Percentiles rank a stretch among this genome's conserved stretches.
Evolutionary conservation across 37 sponge, comb jelly and placozoan genomes (phyloP).

Genomic region (Spongilla lacustris): DNA sequence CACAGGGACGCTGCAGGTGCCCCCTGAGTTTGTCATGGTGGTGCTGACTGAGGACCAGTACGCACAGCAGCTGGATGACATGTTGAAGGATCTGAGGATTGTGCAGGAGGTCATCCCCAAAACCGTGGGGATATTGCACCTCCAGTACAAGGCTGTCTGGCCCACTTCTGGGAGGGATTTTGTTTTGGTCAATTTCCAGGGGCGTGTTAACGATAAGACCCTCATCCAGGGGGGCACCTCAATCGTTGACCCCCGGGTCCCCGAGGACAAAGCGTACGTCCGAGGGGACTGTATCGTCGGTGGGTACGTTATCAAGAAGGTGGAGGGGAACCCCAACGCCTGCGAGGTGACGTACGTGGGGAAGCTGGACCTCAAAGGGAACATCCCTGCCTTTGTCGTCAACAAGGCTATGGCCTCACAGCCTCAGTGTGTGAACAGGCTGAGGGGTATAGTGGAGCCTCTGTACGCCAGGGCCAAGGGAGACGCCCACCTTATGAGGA

Average conservation of each 20-base stretch:
- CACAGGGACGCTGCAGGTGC: slow-evolving; percentile 47
- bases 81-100: slow-evolving; percentile 60
- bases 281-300: slow-evolving; percentile 61
- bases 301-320: slow-evolving; percentile 61
- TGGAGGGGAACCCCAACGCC: slow-evolving; percentile 23
- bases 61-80: slow-evolving; percentile 33
- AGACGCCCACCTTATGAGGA: slow-evolving; percentile 31
- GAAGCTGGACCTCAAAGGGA: slow-evolving; percentile 78
- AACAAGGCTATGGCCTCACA: slow-evolving; percentile 74
- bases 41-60: slow-evolving; percentile 27
- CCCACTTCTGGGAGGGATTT: slow-evolving; percentile 82
- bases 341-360: slow-evolving; percentile 68
- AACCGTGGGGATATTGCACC: slow-evolving; percentile 26
- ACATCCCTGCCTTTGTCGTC: slow-evolving; percentile 67
- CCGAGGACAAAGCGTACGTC: slow-evolving; percentile 68
- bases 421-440: slow-evolving; percentile 67
- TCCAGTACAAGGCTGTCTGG: slow-evolving; percentile 74
- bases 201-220: slow-evolving; percentile 35
- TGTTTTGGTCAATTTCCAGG: slow-evolving; percentile 27
- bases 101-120: slow-evolving; percentile 12
- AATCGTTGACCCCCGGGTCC: slow-evolving; percentile 47
- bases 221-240: slow-evolving; percentile 46
- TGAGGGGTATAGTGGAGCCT: slow-evolving; percentile 52
- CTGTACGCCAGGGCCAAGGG: slow-evolving; percentile 26
- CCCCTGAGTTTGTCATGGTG: slow-evolving; percentile 67